Percentiles rank a stretch among this genome's conserved stretches.
Conservation (phyloP, 2,888 invertebrate species). For the Onthophagus sagittarius region DNA sequence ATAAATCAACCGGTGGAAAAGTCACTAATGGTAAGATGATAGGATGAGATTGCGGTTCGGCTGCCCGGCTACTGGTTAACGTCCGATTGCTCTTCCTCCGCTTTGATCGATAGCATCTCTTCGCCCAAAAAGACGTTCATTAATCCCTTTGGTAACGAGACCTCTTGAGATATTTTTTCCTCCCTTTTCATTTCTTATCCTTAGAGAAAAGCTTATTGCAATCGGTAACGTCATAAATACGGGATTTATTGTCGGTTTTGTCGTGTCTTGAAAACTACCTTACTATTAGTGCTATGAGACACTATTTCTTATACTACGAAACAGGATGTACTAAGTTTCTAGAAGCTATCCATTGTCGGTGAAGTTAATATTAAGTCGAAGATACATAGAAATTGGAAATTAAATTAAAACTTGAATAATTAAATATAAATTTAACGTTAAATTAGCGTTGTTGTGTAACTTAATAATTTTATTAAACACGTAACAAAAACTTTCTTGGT, state of each 20-base stretch:
- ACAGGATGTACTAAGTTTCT: not conserved
- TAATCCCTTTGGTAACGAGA: not conserved
- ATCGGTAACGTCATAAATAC: constrained; percentile 7
- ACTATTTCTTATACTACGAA: not conserved
- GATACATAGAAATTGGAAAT: not conserved
- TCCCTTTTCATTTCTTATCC: not conserved
- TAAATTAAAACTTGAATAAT: not conserved
- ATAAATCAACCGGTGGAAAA: constrained; percentile 31
- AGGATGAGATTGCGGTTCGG: constrained; percentile 31
- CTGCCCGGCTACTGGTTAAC: constrained; percentile 31
- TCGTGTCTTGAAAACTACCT: constrained; percentile 6
- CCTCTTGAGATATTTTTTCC: not conserved
- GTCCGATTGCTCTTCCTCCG: not conserved
- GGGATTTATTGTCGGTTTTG: constrained; percentile 2
- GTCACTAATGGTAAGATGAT: constrained; percentile 37
- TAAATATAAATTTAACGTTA: not conserved
- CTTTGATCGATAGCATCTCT: constrained; percentile 4
- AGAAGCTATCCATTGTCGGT: not conserved
- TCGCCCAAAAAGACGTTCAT: not conserved
- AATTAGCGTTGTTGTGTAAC: no score
- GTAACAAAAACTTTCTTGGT: no score
- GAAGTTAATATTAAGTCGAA: not conserved
- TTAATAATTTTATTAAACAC: no score
- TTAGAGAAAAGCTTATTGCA: not conserved
- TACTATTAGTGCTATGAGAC: not conserved